phyloP scores from a whole-genome alignment of 2,888 invertebrate genomes.

The Trypoxylon attenuatum region DNA sequence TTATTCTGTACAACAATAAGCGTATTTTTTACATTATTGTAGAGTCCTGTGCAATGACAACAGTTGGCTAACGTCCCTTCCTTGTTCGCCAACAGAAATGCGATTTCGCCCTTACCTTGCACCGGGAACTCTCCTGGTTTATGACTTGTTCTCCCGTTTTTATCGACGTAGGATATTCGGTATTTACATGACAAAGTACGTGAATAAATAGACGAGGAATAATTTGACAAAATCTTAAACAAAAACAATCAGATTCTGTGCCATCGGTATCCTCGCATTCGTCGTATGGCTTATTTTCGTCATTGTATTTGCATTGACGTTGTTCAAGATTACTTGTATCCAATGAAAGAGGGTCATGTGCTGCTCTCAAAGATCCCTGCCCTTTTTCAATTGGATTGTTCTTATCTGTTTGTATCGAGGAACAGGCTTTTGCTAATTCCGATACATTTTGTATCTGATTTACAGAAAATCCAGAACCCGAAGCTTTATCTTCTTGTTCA shows the following conservation, averaged over 20 bases:
- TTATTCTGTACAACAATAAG: neutral
- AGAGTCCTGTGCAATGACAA: neutral
- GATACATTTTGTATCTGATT: too few relatives aligned
- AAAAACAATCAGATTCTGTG: conserved; percentile 50
- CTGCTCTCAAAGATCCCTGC: too few relatives aligned
- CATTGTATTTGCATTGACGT: too few relatives aligned
- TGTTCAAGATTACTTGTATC: too few relatives aligned
- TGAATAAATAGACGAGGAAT: too few relatives aligned
- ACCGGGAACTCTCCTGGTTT: neutral
- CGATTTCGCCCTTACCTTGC: conserved; percentile 9
- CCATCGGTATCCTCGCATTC: neutral
- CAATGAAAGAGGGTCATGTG: too few relatives aligned
- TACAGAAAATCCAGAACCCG: too few relatives aligned
- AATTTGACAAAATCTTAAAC: conserved; percentile 54
- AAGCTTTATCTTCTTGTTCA: too few relatives aligned
- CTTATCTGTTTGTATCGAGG: too few relatives aligned
- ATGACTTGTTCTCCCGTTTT: neutral
- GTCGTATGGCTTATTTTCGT: too few relatives aligned
- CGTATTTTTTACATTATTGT: neutral
- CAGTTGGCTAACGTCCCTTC: conserved; percentile 22
- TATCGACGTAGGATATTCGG: conserved; percentile 21
- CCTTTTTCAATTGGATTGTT: too few relatives aligned
- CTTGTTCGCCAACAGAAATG: conserved; percentile 11
- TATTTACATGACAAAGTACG: conserved; percentile 10
- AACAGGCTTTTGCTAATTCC: too few relatives aligned